phyloP scores from a whole-genome alignment of 2,888 invertebrate genomes.

The Ophioninae sp. region DNA sequence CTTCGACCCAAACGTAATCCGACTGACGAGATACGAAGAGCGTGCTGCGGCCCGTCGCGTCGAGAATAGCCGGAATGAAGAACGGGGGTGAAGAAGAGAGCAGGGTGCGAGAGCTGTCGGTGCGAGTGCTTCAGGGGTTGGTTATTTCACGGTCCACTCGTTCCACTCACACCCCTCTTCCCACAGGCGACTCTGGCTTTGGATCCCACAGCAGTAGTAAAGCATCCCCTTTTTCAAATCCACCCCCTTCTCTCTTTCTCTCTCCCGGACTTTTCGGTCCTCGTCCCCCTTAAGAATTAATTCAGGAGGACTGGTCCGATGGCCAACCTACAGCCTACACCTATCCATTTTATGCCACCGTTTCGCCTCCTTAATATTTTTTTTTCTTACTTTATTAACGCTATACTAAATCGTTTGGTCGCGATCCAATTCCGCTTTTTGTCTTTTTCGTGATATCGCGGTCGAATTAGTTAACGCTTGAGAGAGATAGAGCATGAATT shows the following conservation, averaged over 20 bases:
- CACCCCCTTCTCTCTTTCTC: conserved; percentile 48
- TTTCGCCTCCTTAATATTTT: conserved; percentile 38
- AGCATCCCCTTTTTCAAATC: conserved; percentile 64
- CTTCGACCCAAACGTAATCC: conserved; percentile 70
- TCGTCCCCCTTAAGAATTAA: conserved; percentile 79
- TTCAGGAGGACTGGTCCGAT: conserved; percentile 80
- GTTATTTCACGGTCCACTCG: conserved; percentile 81
- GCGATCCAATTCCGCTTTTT: conserved; percentile 71
- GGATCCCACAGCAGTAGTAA: conserved; percentile 57
- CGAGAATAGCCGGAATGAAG: conserved; percentile 54
- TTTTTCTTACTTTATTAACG: conserved; percentile 26
- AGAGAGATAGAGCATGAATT: conserved; percentile 35
- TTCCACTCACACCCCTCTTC: conserved; percentile 76
- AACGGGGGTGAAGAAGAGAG: conserved; percentile 45
- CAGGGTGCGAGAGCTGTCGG: conserved; percentile 60
- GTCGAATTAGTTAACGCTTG: conserved; percentile 64
- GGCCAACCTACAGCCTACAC: conserved; percentile 75
- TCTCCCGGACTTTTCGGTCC: conserved; percentile 23
- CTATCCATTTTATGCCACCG: conserved; percentile 64
- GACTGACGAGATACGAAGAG: conserved; percentile 71
- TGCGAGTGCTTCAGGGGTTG: conserved; percentile 76
- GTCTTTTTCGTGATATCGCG: conserved; percentile 71
- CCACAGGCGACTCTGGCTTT: conserved; percentile 65
- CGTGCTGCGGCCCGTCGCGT: conserved; percentile 50
- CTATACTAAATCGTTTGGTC: conserved; percentile 58